Conservation (phyloP, 2,797 vertebrate genomes). For the Sylvilagus floridanus region DNA sequence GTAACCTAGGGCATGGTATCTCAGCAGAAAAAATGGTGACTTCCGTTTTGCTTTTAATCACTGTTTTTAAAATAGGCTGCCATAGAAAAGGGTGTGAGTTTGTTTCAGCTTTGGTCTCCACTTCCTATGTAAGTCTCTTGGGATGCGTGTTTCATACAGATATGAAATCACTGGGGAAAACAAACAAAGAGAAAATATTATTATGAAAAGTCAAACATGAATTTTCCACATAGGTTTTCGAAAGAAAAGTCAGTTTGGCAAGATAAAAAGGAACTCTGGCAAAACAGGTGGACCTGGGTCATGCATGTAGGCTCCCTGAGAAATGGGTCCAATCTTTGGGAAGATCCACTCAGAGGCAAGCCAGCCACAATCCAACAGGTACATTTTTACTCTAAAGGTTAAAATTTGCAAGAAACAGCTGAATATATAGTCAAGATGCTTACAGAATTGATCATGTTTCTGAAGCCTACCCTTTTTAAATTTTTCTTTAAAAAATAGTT, state of each 20-base stretch:
- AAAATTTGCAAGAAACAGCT: slow-evolving; percentile 27
- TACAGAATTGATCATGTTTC: neutral
- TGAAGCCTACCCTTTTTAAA: neutral
- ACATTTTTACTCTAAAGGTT: neutral
- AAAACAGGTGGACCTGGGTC: neutral
- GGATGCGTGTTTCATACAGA: slow-evolving; percentile 79
- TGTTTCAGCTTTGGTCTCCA: slow-evolving; percentile 36
- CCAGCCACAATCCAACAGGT: neutral
- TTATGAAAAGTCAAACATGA: slow-evolving; percentile 68
- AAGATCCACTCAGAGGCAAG: neutral
- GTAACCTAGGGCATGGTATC: neutral
- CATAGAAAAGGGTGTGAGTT: slow-evolving; percentile 78
- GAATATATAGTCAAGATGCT: neutral
- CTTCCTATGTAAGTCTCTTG: slow-evolving; percentile 82
- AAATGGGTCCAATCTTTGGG: neutral
- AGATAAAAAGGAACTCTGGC: neutral
- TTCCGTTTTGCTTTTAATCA: slow-evolving; percentile 71
- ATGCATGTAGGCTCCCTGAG: neutral
- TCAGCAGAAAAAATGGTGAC: slow-evolving; percentile 72
- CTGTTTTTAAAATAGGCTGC: slow-evolving; percentile 67
- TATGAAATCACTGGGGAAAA: slow-evolving; percentile 62
- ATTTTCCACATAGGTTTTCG: slow-evolving; percentile 47
- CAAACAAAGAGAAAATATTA: slow-evolving; percentile 76
- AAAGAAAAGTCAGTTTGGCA: slow-evolving; percentile 54
- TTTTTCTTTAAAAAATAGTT: too few species aligned